A percentile compares a stretch with the other conserved stretches of the same genome.
Evolutionary conservation across 2,113 vertebrate genomes (phyloP).

Genomic region (Aldabrachelys gigantea): DNA sequence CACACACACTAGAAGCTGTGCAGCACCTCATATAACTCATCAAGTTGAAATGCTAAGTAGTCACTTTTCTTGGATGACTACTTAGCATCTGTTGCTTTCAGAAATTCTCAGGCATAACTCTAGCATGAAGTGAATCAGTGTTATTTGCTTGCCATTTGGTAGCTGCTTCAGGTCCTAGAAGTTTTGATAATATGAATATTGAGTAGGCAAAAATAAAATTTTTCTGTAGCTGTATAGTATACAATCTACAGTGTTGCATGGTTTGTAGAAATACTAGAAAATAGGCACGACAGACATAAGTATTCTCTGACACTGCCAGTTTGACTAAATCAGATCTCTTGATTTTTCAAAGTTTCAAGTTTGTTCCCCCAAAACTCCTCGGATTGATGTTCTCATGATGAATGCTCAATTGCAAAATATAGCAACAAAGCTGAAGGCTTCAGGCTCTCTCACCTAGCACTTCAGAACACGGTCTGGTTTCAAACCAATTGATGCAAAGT

Average conservation of each 20-base stretch:
- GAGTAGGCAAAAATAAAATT: not conserved
- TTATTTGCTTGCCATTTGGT: slow-evolving; percentile 28
- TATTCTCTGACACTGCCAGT: not conserved
- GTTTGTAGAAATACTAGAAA: not conserved
- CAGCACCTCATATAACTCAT: not conserved
- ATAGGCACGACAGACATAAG: not conserved
- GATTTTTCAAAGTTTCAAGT: not conserved
- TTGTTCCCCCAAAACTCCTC: not conserved
- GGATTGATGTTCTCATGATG: not conserved
- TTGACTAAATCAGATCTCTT: not conserved
- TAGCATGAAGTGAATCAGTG: slow-evolving; percentile 22
- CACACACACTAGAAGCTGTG: not conserved
- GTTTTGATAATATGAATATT: not conserved
- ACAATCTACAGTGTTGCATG: not conserved
- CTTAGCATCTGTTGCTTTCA: not conserved
- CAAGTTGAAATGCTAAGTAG: not conserved
- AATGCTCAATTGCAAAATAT: not conserved
- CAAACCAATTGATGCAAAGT: slow-evolving; percentile 1
- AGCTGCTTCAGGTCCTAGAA: slow-evolving; percentile 14
- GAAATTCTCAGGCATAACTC: slow-evolving; percentile 35
- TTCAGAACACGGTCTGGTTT: not conserved
- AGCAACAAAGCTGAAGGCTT: slow-evolving; percentile 1
- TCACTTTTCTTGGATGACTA: not conserved
- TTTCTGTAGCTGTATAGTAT: not conserved
- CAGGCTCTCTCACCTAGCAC: not conserved